Evolutionary conservation across 1,140 invertebrate genomes (phyloP).

Genomic region (Drosophila suzukii): DNA sequence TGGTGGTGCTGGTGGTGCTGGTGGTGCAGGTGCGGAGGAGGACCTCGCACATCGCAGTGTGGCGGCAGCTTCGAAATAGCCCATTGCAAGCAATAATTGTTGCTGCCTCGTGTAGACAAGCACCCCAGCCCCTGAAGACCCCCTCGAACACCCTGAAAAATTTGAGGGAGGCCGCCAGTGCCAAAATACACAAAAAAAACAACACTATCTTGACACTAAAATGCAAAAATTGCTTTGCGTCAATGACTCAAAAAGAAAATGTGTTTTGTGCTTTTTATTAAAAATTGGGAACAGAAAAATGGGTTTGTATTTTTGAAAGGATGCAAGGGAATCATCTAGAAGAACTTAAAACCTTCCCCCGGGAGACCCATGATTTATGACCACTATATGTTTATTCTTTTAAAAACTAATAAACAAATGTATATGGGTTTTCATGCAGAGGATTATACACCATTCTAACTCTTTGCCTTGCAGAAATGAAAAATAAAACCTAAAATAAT

Average conservation of each 20-base stretch:
- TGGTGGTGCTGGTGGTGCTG: constrained; percentile 35
- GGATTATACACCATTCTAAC: constrained; percentile 23
- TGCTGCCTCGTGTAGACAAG: constrained; percentile 56
- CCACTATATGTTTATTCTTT: constrained; percentile 37
- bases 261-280: constrained; percentile 45
- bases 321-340: constrained; percentile 29
- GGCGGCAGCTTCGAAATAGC: constrained; percentile 66
- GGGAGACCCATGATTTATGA: constrained; percentile 36
- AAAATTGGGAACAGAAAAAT: constrained; percentile 30
- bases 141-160: not conserved
- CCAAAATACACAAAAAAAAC: constrained; percentile 54
- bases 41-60: constrained; percentile 24
- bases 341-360: not conserved
- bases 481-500: constrained; percentile 30
- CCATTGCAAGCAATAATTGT: constrained; percentile 79
- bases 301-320: constrained; percentile 20
- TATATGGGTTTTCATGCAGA: constrained; percentile 32
- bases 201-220: constrained; percentile 76
- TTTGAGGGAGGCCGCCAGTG: constrained; percentile 45
- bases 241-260: constrained; percentile 78
- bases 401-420: constrained; percentile 32
- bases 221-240: constrained; percentile 81
- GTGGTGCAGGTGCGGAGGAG: constrained; percentile 41
- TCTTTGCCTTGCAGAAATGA: constrained; percentile 28
- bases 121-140: not conserved